Percentiles rank a stretch among this genome's conserved stretches.
Conservation (phyloP, 2,888 invertebrate genomes). For the Sthenelais limicola region DNA sequence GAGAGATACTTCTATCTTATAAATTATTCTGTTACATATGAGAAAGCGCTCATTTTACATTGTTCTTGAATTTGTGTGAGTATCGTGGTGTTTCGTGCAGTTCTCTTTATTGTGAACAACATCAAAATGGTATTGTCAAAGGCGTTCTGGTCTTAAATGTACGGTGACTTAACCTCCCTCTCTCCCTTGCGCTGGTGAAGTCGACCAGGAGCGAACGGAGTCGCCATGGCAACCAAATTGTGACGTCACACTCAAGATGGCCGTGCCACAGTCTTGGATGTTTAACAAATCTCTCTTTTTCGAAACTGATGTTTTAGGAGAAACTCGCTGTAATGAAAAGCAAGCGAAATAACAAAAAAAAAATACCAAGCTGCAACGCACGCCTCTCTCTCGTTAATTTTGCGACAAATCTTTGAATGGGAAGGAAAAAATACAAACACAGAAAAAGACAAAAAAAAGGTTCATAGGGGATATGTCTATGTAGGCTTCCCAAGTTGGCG, state of each 20-base stretch:
- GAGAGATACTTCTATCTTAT: slow-evolving; percentile 49
- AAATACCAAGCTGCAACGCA: too few relatives aligned
- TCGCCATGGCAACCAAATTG: slow-evolving; percentile 28
- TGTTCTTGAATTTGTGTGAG: slow-evolving; percentile 46
- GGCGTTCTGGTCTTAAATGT: slow-evolving; percentile 19
- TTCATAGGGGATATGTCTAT: too few relatives aligned
- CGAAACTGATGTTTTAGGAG: slow-evolving; percentile 10
- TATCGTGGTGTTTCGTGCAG: slow-evolving; percentile 45
- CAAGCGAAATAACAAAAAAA: too few relatives aligned
- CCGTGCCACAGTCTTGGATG: slow-evolving; percentile 24
- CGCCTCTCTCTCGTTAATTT: too few relatives aligned
- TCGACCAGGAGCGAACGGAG: slow-evolving; percentile 17
- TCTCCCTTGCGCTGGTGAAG: slow-evolving; percentile 27
- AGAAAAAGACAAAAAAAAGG: too few relatives aligned
- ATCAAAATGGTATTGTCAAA: slow-evolving; percentile 32
- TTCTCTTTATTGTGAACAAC: slow-evolving; percentile 42
- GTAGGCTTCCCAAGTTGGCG: too few relatives aligned
- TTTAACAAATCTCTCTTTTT: slow-evolving; percentile 31
- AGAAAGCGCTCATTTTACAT: slow-evolving; percentile 43
- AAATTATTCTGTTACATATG: slow-evolving; percentile 46
- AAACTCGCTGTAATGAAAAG: background rate
- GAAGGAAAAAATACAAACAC: too few relatives aligned
- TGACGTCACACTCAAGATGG: slow-evolving; percentile 37
- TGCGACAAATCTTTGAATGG: too few relatives aligned
- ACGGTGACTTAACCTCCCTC: slow-evolving; percentile 24